These are phyloP conservation scores for Leucophora obtusa DNA, from an alignment of 2,888 invertebrate species.

Conservation along the genomic window DNA sequence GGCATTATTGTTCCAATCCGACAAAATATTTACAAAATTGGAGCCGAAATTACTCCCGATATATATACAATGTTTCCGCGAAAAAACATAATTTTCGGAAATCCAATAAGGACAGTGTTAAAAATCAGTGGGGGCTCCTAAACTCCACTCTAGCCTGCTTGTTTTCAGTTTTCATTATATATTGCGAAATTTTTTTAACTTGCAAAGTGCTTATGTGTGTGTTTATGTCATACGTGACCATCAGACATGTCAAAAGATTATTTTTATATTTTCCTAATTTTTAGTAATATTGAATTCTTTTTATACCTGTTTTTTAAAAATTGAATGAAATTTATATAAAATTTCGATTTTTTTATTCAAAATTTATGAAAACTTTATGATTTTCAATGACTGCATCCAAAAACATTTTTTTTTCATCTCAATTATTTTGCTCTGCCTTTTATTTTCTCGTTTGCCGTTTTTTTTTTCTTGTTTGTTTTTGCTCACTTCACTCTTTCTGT, in stretches of 20 bases:
- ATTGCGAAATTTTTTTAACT: too few relatives aligned
- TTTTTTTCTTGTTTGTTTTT: slow-evolving; percentile 8
- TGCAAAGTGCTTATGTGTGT: neutral
- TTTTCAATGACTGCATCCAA: slow-evolving; percentile 47
- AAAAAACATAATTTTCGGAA: too few relatives aligned
- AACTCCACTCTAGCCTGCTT: too few relatives aligned
- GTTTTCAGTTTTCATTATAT: too few relatives aligned
- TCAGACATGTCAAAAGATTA: too few relatives aligned
- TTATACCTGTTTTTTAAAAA: neutral
- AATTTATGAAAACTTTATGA: neutral
- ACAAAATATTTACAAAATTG: too few relatives aligned
- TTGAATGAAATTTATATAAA: neutral
- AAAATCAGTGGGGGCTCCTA: too few relatives aligned
- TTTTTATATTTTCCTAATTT: too few relatives aligned
- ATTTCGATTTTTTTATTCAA: neutral
- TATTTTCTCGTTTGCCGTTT: slow-evolving; percentile 9
- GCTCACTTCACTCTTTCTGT: slow-evolving; percentile 14
- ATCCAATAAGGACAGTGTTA: too few relatives aligned
- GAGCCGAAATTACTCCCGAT: too few relatives aligned
- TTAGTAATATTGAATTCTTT: neutral
- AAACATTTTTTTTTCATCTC: slow-evolving; percentile 53
- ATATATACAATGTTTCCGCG: too few relatives aligned
- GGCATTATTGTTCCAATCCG: too few relatives aligned
- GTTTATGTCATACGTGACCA: neutral
- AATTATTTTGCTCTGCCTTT: slow-evolving; percentile 52